These are phyloP conservation scores for Calosoma granatense DNA, from an alignment of 1,140 invertebrate genomes.

Conservation along the genomic window DNA sequence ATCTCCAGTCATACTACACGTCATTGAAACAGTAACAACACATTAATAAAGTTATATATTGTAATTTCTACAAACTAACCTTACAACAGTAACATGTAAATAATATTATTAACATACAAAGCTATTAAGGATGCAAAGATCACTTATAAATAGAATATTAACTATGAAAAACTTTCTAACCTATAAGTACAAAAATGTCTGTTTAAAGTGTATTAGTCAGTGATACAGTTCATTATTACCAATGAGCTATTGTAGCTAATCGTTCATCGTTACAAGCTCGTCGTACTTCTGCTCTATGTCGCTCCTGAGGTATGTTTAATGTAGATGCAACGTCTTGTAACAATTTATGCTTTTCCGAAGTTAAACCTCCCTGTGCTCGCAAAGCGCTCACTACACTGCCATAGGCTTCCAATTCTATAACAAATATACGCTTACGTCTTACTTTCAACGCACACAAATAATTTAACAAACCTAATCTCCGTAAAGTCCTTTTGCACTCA, in stretches of 20 bases:
- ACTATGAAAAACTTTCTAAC: constrained; percentile 9
- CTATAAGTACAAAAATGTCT: too few species aligned
- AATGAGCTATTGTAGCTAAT: constrained; percentile 74
- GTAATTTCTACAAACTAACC: too few species aligned
- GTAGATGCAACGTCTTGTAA: constrained; percentile 68
- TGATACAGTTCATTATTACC: too few species aligned
- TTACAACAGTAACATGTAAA: too few species aligned
- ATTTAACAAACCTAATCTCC: constrained; percentile 76
- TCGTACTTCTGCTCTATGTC: constrained; percentile 81
- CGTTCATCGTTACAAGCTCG: constrained; percentile 85
- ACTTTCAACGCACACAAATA: too few species aligned
- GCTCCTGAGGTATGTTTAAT: constrained; percentile 79
- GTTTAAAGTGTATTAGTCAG: too few species aligned
- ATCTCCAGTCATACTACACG: constrained; percentile 63
- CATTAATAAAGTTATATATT: too few species aligned
- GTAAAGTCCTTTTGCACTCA: constrained; percentile 75
- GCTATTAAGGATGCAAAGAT: too few species aligned
- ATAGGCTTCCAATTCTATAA: constrained; percentile 83
- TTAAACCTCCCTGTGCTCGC: constrained; percentile 81
- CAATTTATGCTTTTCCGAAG: constrained; percentile 71
- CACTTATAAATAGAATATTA: background rate
- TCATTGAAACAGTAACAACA: too few species aligned
- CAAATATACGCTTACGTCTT: constrained; percentile 10
- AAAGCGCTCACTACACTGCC: constrained; percentile 77
- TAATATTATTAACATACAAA: too few species aligned